Conservation (phyloP, 2,888 invertebrate species). For the Busseola fusca region DNA sequence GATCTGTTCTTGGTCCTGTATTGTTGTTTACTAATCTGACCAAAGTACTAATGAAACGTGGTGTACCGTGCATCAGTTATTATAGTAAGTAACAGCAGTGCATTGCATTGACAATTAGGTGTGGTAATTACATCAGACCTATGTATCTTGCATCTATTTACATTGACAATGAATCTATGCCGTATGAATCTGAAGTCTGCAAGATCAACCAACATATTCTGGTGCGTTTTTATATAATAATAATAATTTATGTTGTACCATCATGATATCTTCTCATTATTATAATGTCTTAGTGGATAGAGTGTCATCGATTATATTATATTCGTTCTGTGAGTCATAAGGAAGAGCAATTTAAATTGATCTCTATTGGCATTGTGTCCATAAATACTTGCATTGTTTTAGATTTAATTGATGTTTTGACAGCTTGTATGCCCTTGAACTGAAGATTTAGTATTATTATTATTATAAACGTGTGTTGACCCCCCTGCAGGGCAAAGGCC, state of each 20-base stretch:
- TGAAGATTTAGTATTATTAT: too few species aligned
- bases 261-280: neutral
- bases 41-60: neutral
- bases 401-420: constrained; percentile 14
- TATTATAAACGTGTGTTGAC: too few species aligned
- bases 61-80: constrained; percentile 20
- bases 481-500: too few species aligned
- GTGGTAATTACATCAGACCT: constrained; percentile 34
- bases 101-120: constrained; percentile 38
- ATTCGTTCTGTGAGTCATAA: constrained; percentile 5
- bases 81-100: constrained; percentile 9
- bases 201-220: neutral
- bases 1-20: constrained; percentile 49
- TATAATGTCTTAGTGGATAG: neutral
- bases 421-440: neutral
- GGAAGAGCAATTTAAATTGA: constrained; percentile 30
- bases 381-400: constrained; percentile 15
- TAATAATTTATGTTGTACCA: neutral
- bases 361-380: constrained; percentile 9
- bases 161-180: constrained; percentile 14
- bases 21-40: constrained; percentile 20
- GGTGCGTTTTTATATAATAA: neutral
- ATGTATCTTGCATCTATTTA: constrained; percentile 48
- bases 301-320: neutral
- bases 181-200: neutral